Base-by-base conservation (phyloP, 2,113 vertebrate species). In the Scytalopus superciliaris region DNA sequence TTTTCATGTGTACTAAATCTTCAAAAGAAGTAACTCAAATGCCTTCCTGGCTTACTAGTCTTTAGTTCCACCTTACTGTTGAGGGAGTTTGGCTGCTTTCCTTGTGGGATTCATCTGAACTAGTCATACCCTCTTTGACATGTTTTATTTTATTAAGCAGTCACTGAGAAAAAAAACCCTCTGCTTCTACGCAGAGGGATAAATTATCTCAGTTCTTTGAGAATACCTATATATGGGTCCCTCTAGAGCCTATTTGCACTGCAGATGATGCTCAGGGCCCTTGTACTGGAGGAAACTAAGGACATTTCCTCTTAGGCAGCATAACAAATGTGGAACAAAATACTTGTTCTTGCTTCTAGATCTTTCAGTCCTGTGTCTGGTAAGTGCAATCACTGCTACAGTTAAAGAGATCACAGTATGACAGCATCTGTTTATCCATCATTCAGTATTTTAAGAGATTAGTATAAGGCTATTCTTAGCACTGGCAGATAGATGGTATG, bases 381-480 rank as follows among this genome's bases (percentile, higher is more conserved):
- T 50, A 73, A 42, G 59, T 18, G 19, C 14, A 22, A 27, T 59
- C n/a, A 6, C 12, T 80, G 6, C 79, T 66, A 17, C 1, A 2
- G 24, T 66, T 57, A 66, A 56, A 85, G 63, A 44, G n/a, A 79
- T 90, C 45, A 28, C 62, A 76, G 82, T 77, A n/a, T 14, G 23
- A 21, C 69, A 84, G 66, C 70, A 59, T 94, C 93, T 93, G 78
- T 86, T 94, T 89, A 92, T 73, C 80, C 67, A 80, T 95, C 40
- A 30, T 69, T 91, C 68, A 77, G 64, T 94, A 53, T 74, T 94
- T 91, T 66, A 96, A 74, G 57, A 82, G 85, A 90, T 95, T 92
- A 96, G 84, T 81, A 37, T 2, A 1, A 73, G n/a, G 63, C 63
- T 93, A 64, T 91, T 95, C 78, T 95, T 89, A 96, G 73, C 57